Conservation (phyloP, 1,140 invertebrate species). For the Aphidius gifuensis region DNA sequence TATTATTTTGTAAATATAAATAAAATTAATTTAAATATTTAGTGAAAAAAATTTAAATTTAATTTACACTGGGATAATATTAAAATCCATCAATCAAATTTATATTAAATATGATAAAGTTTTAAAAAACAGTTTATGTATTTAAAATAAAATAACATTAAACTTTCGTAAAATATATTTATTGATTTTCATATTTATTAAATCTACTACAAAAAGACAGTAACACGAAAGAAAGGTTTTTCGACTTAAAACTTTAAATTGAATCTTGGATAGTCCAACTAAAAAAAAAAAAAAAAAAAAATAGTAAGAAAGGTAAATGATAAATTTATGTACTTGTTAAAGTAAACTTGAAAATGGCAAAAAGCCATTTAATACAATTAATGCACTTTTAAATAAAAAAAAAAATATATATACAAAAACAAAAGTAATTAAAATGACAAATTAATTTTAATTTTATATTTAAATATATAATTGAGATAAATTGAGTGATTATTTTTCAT, state of each 20-base stretch:
- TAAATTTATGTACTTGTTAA: slow-evolving; percentile 7
- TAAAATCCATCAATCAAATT: not conserved
- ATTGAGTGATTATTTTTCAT: too few species aligned
- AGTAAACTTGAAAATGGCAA: not conserved
- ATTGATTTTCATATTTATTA: slow-evolving; percentile 24
- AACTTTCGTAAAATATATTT: slow-evolving; percentile 8
- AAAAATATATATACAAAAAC: too few species aligned
- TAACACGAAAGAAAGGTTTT: slow-evolving; percentile 5
- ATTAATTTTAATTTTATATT: too few species aligned
- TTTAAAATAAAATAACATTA: not conserved
- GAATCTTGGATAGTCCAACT: slow-evolving; percentile 11
- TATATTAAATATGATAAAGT: not conserved
- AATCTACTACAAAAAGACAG: slow-evolving; percentile 9
- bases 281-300: not conserved
- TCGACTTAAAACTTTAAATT: slow-evolving; percentile 26
- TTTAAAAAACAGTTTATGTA: not conserved
- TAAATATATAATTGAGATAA: too few species aligned
- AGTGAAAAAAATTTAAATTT: not conserved
- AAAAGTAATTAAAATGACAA: too few species aligned
- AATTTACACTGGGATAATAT: not conserved
- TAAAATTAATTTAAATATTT: not conserved
- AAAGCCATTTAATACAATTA: too few species aligned
- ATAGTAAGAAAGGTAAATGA: slow-evolving; percentile 6
- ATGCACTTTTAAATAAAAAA: too few species aligned
- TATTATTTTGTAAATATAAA: too few species aligned